phyloP scores from a whole-genome alignment of 2,113 vertebrate species.

The Dissostichus mawsoni region DNA sequence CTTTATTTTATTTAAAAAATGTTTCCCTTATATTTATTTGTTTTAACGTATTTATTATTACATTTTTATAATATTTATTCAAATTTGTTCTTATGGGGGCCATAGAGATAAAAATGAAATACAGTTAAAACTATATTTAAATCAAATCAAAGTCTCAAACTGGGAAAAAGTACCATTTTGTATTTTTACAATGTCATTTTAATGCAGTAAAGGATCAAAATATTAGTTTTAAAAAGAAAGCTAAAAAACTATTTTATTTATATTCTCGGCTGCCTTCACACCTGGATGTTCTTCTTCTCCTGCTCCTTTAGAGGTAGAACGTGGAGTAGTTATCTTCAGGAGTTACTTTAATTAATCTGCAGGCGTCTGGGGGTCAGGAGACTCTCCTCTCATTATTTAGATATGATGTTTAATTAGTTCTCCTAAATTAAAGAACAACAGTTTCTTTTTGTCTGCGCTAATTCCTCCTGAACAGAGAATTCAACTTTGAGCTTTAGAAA shows the following conservation, averaged over 20 bases:
- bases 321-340: slow-evolving; percentile 42
- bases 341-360: slow-evolving; percentile 60
- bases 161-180: too few relatives aligned
- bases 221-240: too few relatives aligned
- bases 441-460: slow-evolving; percentile 10
- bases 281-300: slow-evolving; percentile 10
- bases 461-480: slow-evolving; percentile 19
- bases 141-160: too few relatives aligned
- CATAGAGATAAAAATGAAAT: too few relatives aligned
- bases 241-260: not conserved
- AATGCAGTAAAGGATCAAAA: too few relatives aligned
- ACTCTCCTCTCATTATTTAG: slow-evolving; percentile 49
- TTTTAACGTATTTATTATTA: too few relatives aligned
- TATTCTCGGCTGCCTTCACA: not conserved
- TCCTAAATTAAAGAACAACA: slow-evolving; percentile 63
- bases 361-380: slow-evolving; percentile 40
- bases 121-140: too few relatives aligned
- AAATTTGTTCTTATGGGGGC: too few relatives aligned
- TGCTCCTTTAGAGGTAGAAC: slow-evolving; percentile 18
- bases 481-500: not conserved
- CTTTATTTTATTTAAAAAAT: too few relatives aligned
- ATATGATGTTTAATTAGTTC: slow-evolving; percentile 74
- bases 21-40: too few relatives aligned
- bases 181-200: too few relatives aligned
- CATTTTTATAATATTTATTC: too few relatives aligned